These are phyloP conservation scores for Crotalus helleri DNA, from an alignment of 2,113 vertebrate species.

Conservation along the genomic window DNA sequence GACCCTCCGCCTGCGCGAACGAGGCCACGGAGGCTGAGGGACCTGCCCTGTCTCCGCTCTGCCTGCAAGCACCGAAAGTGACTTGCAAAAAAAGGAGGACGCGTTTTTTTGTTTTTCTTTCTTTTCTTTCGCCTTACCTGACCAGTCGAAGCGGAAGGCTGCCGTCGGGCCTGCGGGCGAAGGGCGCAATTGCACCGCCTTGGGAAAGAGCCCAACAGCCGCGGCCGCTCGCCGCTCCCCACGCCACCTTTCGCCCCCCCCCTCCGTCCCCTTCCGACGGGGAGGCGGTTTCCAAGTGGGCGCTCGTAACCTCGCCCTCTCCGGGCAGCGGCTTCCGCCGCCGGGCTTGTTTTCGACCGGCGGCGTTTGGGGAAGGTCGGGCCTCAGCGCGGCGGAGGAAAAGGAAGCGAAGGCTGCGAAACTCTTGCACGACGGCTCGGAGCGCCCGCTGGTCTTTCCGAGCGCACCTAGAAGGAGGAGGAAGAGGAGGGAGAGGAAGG, in stretches of 20 bases:
- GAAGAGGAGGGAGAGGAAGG: no score
- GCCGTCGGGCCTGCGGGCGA: not conserved
- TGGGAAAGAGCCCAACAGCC: no score
- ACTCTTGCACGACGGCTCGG: not conserved
- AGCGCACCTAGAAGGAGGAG: not conserved
- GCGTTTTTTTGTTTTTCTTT: no score
- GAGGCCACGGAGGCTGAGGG: not conserved
- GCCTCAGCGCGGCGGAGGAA: not conserved
- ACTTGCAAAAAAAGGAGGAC: not conserved
- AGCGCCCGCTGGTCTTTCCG: not conserved
- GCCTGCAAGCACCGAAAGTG: not conserved
- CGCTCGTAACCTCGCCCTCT: not conserved
- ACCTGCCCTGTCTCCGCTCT: not conserved
- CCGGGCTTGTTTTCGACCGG: no score
- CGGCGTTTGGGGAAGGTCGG: not conserved
- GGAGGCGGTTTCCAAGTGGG: not conserved
- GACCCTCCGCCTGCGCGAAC: not conserved
- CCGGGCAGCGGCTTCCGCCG: not conserved
- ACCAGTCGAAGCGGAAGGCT: not conserved
- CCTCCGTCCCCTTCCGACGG: not conserved
- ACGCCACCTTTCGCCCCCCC: not conserved
- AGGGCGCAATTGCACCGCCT: not conserved
- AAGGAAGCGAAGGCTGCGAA: not conserved
- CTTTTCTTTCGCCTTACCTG: not conserved
- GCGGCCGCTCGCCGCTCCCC: no score